Conservation (phyloP, 2,888 invertebrate species). For the Agriopis aurantiaria region DNA sequence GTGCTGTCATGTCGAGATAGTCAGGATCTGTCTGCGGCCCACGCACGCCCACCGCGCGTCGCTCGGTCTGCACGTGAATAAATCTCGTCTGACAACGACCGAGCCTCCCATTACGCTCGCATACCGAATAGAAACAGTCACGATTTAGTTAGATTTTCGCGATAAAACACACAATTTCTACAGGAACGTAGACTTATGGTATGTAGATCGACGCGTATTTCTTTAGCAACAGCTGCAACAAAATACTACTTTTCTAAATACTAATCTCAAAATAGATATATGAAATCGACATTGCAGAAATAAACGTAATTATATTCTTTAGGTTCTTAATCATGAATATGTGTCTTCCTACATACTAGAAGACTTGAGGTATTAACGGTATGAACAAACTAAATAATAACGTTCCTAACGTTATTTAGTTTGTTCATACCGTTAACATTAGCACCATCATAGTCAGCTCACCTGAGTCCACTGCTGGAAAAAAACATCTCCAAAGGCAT, state of each 20-base stretch:
- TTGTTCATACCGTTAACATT: too few relatives aligned
- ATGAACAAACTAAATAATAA: too few relatives aligned
- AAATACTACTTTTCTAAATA: background rate
- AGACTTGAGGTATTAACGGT: too few relatives aligned
- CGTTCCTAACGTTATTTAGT: too few relatives aligned
- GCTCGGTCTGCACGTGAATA: conserved; percentile 66
- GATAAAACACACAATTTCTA: conserved; percentile 4
- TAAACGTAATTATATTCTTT: too few relatives aligned
- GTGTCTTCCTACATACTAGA: too few relatives aligned
- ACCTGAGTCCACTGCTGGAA: too few relatives aligned
- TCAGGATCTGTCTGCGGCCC: conserved; percentile 65
- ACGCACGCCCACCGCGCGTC: conserved; percentile 71
- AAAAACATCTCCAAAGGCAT: too few relatives aligned
- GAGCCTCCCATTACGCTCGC: conserved; percentile 38
- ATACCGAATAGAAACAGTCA: conserved; percentile 47
- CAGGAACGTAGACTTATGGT: background rate
- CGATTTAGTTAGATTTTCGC: conserved; percentile 33
- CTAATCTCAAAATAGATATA: too few relatives aligned
- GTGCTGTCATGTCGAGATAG: conserved; percentile 52
- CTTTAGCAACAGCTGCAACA: background rate
- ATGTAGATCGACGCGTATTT: background rate
- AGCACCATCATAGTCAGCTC: too few relatives aligned
- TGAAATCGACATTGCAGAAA: too few relatives aligned
- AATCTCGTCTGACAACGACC: conserved; percentile 74
- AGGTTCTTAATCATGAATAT: background rate